These are phyloP conservation scores for Callyntrura sp. DNA, from an alignment of 2,888 invertebrate species.

Conservation along the genomic window DNA sequence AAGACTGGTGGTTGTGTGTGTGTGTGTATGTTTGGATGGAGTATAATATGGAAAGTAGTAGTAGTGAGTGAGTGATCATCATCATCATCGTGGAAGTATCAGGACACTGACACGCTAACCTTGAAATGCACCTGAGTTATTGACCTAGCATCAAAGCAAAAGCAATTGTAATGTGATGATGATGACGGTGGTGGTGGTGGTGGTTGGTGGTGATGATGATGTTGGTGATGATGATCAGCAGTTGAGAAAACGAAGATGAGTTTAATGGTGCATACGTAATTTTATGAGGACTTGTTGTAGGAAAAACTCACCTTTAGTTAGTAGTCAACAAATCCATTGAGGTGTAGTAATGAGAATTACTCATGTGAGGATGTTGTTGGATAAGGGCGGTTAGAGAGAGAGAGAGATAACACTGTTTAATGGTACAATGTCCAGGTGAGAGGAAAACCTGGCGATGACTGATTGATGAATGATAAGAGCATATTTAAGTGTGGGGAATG, in stretches of 20 bases:
- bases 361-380: background rate
- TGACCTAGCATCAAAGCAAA: slow-evolving; percentile 80
- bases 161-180: slow-evolving; percentile 41
- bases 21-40: background rate
- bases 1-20: background rate
- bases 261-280: slow-evolving; percentile 25
- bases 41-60: background rate
- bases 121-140: slow-evolving; percentile 84
- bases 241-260: slow-evolving; percentile 12
- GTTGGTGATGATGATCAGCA: slow-evolving; percentile 42
- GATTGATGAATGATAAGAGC: slow-evolving; percentile 27
- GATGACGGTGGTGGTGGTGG: slow-evolving; percentile 6
- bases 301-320: slow-evolving; percentile 42
- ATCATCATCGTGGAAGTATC: slow-evolving; percentile 75
- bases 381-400: background rate
- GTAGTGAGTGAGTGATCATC: slow-evolving; percentile 56
- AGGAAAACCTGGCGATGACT: slow-evolving; percentile 29
- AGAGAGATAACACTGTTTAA: slow-evolving; percentile 45
- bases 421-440: slow-evolving; percentile 62
- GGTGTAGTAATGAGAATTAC: background rate
- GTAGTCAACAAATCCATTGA: background rate
- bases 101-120: slow-evolving; percentile 84
- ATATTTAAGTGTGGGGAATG: background rate
- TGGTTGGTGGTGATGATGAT: slow-evolving; percentile 7
- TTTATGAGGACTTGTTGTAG: slow-evolving; percentile 14